Conservation (phyloP, 1,140 invertebrate species). For the Sarcophaga bullata region DNA sequence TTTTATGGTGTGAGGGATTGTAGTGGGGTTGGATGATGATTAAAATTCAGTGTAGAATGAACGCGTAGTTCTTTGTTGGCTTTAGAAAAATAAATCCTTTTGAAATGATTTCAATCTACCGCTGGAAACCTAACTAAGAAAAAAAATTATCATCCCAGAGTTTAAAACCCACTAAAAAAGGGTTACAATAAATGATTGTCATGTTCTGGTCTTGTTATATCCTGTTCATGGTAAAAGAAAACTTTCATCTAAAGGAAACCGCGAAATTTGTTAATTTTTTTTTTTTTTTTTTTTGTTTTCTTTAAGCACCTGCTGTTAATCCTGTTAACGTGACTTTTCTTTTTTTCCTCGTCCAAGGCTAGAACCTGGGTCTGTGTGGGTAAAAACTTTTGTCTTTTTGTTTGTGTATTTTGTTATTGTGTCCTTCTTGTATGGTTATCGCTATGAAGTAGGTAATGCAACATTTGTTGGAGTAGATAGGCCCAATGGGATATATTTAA, state of each 20-base stretch:
- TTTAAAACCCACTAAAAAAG: background rate
- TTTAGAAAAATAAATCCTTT: constrained; percentile 1
- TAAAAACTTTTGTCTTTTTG: background rate
- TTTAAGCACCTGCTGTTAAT: constrained; percentile 13
- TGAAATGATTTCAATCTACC: constrained; percentile 22
- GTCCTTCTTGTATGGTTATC: too few relatives aligned
- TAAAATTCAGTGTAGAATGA: constrained; percentile 34
- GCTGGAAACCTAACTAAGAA: background rate
- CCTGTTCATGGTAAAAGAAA: background rate
- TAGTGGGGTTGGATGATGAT: too few relatives aligned
- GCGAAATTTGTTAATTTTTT: constrained; percentile 16
- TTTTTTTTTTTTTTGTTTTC: constrained; percentile 2
- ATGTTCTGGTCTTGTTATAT: background rate
- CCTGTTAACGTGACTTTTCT: background rate
- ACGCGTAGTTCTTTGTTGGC: constrained; percentile 17
- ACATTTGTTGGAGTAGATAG: too few relatives aligned
- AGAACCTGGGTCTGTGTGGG: background rate
- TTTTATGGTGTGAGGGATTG: too few relatives aligned
- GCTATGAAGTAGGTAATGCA: too few relatives aligned
- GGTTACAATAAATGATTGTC: constrained; percentile 38
- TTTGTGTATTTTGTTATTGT: too few relatives aligned
- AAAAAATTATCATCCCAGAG: background rate
- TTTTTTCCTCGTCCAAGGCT: too few relatives aligned
- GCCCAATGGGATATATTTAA: too few relatives aligned
- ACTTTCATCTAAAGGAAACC: background rate